Conservation (phyloP, 2,113 vertebrate genomes). For the Misgurnus mizolepis region DNA sequence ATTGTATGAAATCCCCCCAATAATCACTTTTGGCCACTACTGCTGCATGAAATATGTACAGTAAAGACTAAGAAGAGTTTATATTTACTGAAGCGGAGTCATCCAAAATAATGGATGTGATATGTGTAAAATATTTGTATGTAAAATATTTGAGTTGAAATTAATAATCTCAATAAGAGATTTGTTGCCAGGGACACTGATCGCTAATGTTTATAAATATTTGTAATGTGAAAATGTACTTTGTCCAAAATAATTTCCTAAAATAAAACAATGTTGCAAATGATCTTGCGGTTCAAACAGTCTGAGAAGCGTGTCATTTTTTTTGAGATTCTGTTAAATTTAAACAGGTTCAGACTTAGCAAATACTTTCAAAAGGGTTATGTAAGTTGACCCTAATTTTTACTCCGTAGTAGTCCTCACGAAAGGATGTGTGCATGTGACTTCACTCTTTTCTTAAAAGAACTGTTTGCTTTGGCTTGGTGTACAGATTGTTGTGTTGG, state of each 20-base stretch:
- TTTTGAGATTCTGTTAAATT: background rate
- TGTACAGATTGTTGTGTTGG: slow-evolving; percentile 33
- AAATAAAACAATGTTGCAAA: background rate
- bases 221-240: background rate
- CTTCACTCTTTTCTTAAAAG: slow-evolving; percentile 10
- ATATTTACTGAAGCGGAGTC: too few species aligned
- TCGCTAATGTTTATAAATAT: too few species aligned
- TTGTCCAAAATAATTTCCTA: background rate
- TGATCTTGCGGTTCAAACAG: background rate
- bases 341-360: background rate
- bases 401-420: background rate
- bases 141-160: too few species aligned
- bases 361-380: background rate
- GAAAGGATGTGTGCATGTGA: slow-evolving; percentile 10
- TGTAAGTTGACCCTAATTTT: background rate
- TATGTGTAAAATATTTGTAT: too few species aligned
- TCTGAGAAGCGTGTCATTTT: background rate
- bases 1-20: too few species aligned
- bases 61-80: too few species aligned
- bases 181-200: too few species aligned
- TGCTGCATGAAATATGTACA: too few species aligned
- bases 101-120: too few species aligned
- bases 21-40: too few species aligned
- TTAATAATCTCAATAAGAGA: too few species aligned
- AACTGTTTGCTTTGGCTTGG: slow-evolving; percentile 38